Conservation (phyloP, 2,888 invertebrate species). For the Galerucella calmariensis region DNA sequence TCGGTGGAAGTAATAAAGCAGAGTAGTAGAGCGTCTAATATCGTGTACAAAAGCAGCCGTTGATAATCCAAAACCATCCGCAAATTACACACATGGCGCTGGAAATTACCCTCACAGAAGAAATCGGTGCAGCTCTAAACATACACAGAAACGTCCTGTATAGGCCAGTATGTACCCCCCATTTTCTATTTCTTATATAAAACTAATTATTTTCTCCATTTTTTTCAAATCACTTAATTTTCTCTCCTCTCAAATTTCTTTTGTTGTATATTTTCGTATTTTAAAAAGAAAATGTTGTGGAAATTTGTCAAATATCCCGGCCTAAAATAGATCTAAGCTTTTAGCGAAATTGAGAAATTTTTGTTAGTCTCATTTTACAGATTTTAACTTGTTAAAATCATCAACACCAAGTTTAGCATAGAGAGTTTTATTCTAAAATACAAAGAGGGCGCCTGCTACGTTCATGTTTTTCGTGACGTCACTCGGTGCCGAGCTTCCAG, state of each 20-base stretch:
- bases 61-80: slow-evolving; percentile 24
- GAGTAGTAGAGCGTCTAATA: slow-evolving; percentile 27
- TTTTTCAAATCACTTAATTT: too few species aligned
- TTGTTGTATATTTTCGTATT: too few species aligned
- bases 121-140: neutral
- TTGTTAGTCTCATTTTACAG: slow-evolving; percentile 33
- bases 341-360: slow-evolving; percentile 37
- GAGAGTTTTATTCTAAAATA: neutral
- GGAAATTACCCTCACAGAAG: slow-evolving; percentile 16
- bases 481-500: neutral
- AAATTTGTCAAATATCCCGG: neutral
- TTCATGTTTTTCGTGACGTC: neutral
- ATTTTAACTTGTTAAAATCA: slow-evolving; percentile 29
- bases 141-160: neutral
- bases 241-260: too few species aligned
- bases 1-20: slow-evolving; percentile 15
- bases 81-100: slow-evolving; percentile 20
- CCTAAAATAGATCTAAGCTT: slow-evolving; percentile 16
- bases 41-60: slow-evolving; percentile 20
- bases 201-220: too few species aligned
- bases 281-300: too few species aligned
- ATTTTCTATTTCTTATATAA: too few species aligned
- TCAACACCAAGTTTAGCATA: slow-evolving; percentile 20
- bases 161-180: neutral
- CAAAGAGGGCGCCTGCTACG: slow-evolving; percentile 1